A percentile compares a stretch with the other conserved stretches of the same genome.
Evolutionary conservation across 2,888 invertebrate species (phyloP).

Genomic region (Conus canariensis): DNA sequence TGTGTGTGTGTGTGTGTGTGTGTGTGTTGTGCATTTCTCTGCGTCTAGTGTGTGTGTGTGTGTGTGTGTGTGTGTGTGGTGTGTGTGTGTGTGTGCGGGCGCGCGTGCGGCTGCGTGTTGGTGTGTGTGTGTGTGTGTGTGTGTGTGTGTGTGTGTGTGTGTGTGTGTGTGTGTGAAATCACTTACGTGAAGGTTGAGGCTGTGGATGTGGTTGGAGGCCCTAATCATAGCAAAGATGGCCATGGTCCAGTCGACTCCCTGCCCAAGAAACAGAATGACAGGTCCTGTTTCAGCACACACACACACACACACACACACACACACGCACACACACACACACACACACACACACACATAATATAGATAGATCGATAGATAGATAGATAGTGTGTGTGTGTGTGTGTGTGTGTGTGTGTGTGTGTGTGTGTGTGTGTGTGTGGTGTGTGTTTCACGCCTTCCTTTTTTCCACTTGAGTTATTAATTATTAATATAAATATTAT

Average conservation of each 20-base stretch:
- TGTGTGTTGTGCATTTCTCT: no score
- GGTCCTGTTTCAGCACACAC: not conserved
- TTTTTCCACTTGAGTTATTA: no score
- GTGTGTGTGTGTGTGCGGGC: no score
- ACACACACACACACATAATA: not conserved
- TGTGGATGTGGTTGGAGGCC: not conserved
- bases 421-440: no score
- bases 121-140: no score
- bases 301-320: conserved; percentile 3
- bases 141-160: not conserved
- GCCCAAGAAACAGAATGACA: conserved; percentile 12
- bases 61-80: not conserved
- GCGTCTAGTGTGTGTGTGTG: no score
- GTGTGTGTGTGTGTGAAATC: no score
- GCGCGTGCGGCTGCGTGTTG: no score
- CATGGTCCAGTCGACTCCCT: not conserved
- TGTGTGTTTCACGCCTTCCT: no score
- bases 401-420: no score
- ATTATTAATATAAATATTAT: no score
- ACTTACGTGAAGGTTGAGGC: not conserved
- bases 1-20: no score
- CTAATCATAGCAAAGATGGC: not conserved
- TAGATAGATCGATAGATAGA: not conserved
- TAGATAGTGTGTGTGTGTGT: not conserved
- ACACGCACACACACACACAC: not conserved